Conservation (phyloP, 2,888 invertebrate genomes). For the Chaetogeoica ovagalla region DNA sequence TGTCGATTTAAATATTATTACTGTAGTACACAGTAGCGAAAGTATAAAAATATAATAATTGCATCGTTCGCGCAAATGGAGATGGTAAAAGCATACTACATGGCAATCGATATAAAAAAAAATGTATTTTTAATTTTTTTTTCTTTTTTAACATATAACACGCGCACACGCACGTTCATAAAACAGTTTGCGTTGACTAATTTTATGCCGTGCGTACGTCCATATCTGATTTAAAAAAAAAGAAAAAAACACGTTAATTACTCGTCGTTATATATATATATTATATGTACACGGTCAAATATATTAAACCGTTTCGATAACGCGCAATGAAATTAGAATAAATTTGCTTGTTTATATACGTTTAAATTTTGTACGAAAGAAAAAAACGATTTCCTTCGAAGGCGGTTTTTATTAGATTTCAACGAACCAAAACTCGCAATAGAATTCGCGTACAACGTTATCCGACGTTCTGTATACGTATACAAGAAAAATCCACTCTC, state of each 20-base stretch:
- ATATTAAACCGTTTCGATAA: slow-evolving; percentile 19
- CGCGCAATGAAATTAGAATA: slow-evolving; percentile 12
- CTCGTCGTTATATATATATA: neutral
- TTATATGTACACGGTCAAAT: neutral
- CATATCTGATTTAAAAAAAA: slow-evolving; percentile 36
- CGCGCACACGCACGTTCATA: slow-evolving; percentile 18
- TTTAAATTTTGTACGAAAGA: neutral
- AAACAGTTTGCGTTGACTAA: slow-evolving; percentile 23
- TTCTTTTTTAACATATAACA: neutral
- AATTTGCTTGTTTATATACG: neutral
- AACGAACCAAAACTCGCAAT: slow-evolving; percentile 17
- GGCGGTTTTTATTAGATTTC: neutral
- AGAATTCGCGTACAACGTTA: neutral
- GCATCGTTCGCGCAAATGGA: slow-evolving; percentile 32
- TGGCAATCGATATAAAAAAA: slow-evolving; percentile 25
- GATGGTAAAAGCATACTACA: slow-evolving; percentile 24
- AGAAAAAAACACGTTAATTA: slow-evolving; percentile 31
- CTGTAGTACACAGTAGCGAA: neutral
- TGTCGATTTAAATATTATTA: slow-evolving; percentile 17
- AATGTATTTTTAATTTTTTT: neutral
- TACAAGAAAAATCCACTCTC: neutral
- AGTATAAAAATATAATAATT: slow-evolving; percentile 29
- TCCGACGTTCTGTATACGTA: neutral
- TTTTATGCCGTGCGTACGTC: slow-evolving; percentile 6
- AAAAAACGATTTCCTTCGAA: slow-evolving; percentile 27